Conservation (phyloP, 1,140 invertebrate species). For the Cherax quadricarinatus region DNA sequence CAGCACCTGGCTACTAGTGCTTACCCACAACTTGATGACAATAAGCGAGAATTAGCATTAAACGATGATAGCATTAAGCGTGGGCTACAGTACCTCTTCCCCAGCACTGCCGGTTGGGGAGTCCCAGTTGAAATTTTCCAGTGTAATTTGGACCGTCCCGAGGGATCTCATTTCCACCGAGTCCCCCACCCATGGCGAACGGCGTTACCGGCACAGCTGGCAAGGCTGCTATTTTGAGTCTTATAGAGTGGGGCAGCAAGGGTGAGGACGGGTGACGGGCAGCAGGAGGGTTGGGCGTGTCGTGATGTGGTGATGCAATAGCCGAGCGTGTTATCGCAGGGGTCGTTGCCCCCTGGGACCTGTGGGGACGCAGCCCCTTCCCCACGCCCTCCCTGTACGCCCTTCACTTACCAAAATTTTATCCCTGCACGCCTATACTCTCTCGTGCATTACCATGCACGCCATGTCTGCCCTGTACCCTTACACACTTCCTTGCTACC, state of each 20-base stretch:
- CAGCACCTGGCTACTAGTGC: background rate
- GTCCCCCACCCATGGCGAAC: conserved; percentile 65
- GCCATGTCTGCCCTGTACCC: conserved; percentile 12
- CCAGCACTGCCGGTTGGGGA: conserved; percentile 59
- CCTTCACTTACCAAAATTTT: conserved; percentile 51
- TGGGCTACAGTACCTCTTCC: conserved; percentile 41
- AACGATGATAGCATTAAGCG: conserved; percentile 51
- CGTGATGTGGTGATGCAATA: conserved; percentile 64
- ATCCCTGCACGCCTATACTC: conserved; percentile 32
- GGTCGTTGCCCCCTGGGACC: conserved; percentile 61
- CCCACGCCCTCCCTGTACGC: conserved; percentile 42
- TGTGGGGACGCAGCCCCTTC: conserved; percentile 50
- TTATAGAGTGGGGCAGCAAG: conserved; percentile 13
- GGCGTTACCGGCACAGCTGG: conserved; percentile 33
- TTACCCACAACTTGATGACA: conserved; percentile 25
- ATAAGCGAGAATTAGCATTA: conserved; percentile 57
- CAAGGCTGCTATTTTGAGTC: conserved; percentile 10
- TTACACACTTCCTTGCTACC: background rate
- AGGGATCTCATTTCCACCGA: conserved; percentile 65
- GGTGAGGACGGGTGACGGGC: background rate
- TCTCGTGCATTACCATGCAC: conserved; percentile 45
- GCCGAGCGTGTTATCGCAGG: conserved; percentile 67
- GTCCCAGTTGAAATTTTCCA: conserved; percentile 71
- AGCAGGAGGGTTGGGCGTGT: conserved; percentile 27
- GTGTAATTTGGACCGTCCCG: conserved; percentile 65